Conservation (phyloP, 2,113 vertebrate genomes). For the Strix uralensis region DNA sequence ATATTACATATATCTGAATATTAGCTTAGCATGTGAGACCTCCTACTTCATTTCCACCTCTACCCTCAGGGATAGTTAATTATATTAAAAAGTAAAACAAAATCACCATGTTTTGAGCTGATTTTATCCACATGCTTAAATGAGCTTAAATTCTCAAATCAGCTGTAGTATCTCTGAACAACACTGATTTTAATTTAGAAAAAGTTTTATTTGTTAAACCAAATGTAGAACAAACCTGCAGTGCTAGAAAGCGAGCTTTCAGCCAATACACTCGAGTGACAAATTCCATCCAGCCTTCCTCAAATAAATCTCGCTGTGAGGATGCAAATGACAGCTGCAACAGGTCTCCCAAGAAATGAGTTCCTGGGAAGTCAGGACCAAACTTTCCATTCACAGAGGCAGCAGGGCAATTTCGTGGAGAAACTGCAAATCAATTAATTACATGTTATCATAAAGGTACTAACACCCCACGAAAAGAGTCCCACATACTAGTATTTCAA, state of each 20-base stretch:
- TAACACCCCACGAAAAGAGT: neutral
- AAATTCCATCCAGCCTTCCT: slow-evolving; percentile 86
- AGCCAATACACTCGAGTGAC: slow-evolving; percentile 93
- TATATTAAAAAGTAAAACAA: neutral
- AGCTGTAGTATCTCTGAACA: neutral
- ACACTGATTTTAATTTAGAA: neutral
- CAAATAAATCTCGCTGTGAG: slow-evolving; percentile 89
- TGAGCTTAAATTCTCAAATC: accelerated
- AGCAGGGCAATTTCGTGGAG: slow-evolving; percentile 80
- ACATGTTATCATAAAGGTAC: neutral
- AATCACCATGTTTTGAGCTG: neutral
- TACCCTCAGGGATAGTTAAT: neutral
- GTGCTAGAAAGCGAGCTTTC: slow-evolving; percentile 89
- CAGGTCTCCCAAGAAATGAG: slow-evolving; percentile 87
- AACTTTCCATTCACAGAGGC: slow-evolving; percentile 72
- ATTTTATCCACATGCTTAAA: neutral
- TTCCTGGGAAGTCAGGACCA: slow-evolving; percentile 85
- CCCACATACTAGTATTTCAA: neutral
- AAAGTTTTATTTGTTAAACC: neutral
- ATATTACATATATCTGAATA: neutral
- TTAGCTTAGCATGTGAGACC: neutral
- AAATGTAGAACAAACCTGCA: slow-evolving; percentile 79
- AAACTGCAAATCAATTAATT: slow-evolving; percentile 73
- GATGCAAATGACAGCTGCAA: slow-evolving; percentile 88
- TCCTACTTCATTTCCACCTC: neutral